These are phyloP conservation scores for Papilio elwesi DNA, from an alignment of 2,888 invertebrate genomes.

Conservation along the genomic window DNA sequence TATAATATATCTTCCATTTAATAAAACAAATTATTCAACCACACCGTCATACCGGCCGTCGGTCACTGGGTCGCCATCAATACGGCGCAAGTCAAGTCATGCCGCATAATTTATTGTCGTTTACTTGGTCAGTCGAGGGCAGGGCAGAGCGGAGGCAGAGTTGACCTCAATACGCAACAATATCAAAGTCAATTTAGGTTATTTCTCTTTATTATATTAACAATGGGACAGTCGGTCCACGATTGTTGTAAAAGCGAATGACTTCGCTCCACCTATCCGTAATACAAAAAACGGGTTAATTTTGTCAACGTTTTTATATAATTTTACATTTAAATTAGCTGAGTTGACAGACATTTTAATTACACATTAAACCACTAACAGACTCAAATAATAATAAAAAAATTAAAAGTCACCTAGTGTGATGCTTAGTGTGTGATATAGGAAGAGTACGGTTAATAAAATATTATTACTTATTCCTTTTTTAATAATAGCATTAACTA, in stretches of 20 bases:
- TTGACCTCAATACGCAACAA: slow-evolving; percentile 30
- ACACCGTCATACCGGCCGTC: too few species aligned
- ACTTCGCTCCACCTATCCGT: slow-evolving; percentile 49
- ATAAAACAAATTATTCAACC: too few species aligned
- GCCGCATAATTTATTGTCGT: slow-evolving; percentile 70
- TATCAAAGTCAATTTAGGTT: slow-evolving; percentile 10
- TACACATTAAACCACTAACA: slow-evolving; percentile 59
- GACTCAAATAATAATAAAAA: slow-evolving; percentile 65
- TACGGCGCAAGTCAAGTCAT: too few species aligned
- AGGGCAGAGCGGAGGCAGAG: slow-evolving; percentile 53
- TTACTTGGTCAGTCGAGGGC: slow-evolving; percentile 77
- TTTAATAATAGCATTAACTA: slow-evolving; percentile 78
- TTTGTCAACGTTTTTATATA: slow-evolving; percentile 55
- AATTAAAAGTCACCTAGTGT: slow-evolving; percentile 67
- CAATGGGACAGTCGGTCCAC: background rate
- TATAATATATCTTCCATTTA: too few species aligned
- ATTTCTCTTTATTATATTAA: background rate
- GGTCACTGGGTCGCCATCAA: too few species aligned
- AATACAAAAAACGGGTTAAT: slow-evolving; percentile 54
- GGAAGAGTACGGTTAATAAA: slow-evolving; percentile 67
- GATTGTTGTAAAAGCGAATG: slow-evolving; percentile 48
- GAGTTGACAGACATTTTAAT: slow-evolving; percentile 57
- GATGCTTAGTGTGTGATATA: slow-evolving; percentile 74
- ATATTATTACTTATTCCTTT: slow-evolving; percentile 53
- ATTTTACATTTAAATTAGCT: slow-evolving; percentile 59